Evolutionary conservation across 2,113 vertebrate species (phyloP).

Genomic region (Nannospalax galili): DNA sequence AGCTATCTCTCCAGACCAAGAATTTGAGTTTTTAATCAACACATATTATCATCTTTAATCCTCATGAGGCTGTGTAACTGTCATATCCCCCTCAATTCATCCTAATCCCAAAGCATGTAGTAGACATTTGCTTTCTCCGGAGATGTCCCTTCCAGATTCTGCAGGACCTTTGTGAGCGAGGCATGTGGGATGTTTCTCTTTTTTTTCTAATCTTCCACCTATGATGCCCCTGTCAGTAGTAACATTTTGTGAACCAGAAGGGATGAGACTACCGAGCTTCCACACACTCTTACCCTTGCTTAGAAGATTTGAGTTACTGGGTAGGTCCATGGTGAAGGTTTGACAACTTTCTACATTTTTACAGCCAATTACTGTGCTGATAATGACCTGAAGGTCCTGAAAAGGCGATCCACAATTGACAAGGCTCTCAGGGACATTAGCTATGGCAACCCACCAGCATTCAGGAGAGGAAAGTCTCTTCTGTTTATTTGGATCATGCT

Average conservation of each 20-base stretch:
- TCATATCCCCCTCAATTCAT: background rate
- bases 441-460: background rate
- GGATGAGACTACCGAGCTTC: background rate
- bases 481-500: constrained; percentile 31
- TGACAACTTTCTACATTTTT: background rate
- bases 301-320: background rate
- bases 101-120: background rate
- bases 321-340: background rate
- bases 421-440: background rate
- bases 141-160: background rate
- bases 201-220: background rate
- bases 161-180: background rate
- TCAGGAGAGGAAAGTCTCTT: background rate
- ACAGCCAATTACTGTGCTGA: background rate
- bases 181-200: background rate
- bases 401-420: background rate
- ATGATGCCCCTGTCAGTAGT: background rate
- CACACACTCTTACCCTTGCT: background rate
- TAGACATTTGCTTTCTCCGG: background rate
- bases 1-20: too few relatives aligned
- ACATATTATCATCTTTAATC: background rate
- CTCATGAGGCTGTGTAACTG: background rate
- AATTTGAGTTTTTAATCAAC: background rate
- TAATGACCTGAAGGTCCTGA: background rate
- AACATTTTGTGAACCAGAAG: background rate